Evolutionary conservation across 2,797 vertebrate genomes (phyloP), one percentile per base, ranked within the genome.

Genomic region (Poecile montanus): DNA sequence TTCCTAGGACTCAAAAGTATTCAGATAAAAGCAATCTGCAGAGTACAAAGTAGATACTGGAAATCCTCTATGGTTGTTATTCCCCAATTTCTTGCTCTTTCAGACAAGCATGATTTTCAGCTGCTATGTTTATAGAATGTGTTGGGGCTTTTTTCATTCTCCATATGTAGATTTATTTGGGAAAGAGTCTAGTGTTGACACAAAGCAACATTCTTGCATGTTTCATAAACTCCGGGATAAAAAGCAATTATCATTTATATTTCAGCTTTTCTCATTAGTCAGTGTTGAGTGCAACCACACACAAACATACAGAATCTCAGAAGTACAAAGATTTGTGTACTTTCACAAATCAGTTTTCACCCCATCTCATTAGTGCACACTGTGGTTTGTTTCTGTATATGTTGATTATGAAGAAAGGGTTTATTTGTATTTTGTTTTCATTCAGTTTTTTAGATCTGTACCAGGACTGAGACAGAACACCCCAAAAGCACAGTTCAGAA

Each of bases 161-260:
- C 82, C 53, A n/a, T 44, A 80, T 38, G 62, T 51, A 83, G 51
- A 56, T 87, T 81, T 92, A n/a, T 93, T 85, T 92, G 57, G 9
- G 66, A 75, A 82, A 45, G 7, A 63, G 36, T 48, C 60, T 66
- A 36, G 32, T 38, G 56, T 53, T 93, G 74, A 84, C 79, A 75
- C 27, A 82, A 81, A 81, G 66, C 56, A 78, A 48, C 20, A 48
- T 51, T 92, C 34, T 70, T 72, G 29, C 32, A 68, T 45, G 48
- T 80, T 94, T 88, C 89, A 81, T 58, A 74, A 89, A 73, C 47
- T 91, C 62, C 53, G 62, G 32, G 40, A 85, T 51, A 61, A 85
- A 92, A 89, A 83, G 21, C 77, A 88, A 88, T 85, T 74, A 85
- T 47, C 2, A 80, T 91, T 73, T 85, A 18, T 70, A 85, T 95